These are phyloP conservation scores for Carcinoscorpius rotundicauda DNA, from an alignment of 1,140 invertebrate genomes.

Conservation along the genomic window DNA sequence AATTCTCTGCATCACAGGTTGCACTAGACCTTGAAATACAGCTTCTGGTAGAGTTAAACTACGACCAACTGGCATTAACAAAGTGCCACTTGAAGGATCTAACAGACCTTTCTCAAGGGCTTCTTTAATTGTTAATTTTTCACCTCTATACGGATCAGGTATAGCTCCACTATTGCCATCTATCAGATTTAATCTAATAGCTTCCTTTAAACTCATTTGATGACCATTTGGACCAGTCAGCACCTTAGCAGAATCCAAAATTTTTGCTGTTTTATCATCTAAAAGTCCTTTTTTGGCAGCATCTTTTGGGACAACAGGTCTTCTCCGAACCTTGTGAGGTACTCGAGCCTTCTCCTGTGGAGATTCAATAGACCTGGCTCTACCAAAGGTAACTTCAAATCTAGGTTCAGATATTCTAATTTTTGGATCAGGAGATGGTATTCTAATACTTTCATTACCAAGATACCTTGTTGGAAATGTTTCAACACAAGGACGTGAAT, in stretches of 20 bases:
- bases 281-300: constrained; percentile 58
- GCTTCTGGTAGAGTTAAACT: constrained; percentile 68
- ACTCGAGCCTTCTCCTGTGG: constrained; percentile 46
- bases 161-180: constrained; percentile 63
- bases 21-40: constrained; percentile 66
- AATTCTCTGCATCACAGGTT: constrained; percentile 60
- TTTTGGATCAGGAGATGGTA: neutral
- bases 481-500: too few species aligned
- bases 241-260: constrained; percentile 47
- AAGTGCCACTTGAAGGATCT: constrained; percentile 57
- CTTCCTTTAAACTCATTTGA: constrained; percentile 53
- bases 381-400: constrained; percentile 48
- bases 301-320: constrained; percentile 50
- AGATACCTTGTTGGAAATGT: too few species aligned
- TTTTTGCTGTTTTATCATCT: constrained; percentile 53
- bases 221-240: constrained; percentile 43
- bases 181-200: constrained; percentile 57
- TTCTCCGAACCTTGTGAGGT: constrained; percentile 62
- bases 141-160: constrained; percentile 65
- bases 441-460: neutral
- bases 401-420: constrained; percentile 45
- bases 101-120: constrained; percentile 72
- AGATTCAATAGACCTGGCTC: constrained; percentile 40
- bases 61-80: constrained; percentile 64
- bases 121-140: constrained; percentile 62